Evolutionary conservation across 2,888 invertebrate genomes (phyloP).

Genomic region (Ctenicera cuprea): DNA sequence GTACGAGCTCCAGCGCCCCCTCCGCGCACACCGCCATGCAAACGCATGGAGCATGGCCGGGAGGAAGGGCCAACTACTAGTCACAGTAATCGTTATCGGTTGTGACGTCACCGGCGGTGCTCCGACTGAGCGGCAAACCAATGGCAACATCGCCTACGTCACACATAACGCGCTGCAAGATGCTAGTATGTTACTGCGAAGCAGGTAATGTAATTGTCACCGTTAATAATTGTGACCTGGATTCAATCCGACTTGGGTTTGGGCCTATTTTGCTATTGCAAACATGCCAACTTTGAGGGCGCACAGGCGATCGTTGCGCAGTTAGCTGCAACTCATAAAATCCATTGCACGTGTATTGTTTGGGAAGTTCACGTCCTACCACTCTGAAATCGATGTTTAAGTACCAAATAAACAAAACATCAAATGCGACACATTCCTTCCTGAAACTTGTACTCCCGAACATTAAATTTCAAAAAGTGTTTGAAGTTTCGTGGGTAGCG

Average conservation of each 20-base stretch:
- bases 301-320: background rate
- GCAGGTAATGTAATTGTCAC: constrained; percentile 58
- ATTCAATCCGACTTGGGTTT: constrained; percentile 40
- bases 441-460: too few relatives aligned
- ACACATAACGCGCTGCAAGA: constrained; percentile 67
- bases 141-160: constrained; percentile 70
- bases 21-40: constrained; percentile 52
- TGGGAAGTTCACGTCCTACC: too few relatives aligned
- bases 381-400: background rate
- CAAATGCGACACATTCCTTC: background rate
- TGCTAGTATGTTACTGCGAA: constrained; percentile 48
- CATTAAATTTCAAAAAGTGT: too few relatives aligned
- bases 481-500: too few relatives aligned
- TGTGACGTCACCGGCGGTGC: constrained; percentile 69
- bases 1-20: constrained; percentile 59
- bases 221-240: constrained; percentile 58
- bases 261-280: background rate
- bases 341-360: too few relatives aligned
- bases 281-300: background rate
- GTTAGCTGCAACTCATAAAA: background rate
- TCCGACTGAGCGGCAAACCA: constrained; percentile 64
- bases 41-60: constrained; percentile 57
- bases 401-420: background rate
- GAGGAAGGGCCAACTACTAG: constrained; percentile 63
- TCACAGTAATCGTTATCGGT: constrained; percentile 70